Base-by-base conservation (phyloP, 2,113 vertebrate genomes). In the Indicator indicator region DNA sequence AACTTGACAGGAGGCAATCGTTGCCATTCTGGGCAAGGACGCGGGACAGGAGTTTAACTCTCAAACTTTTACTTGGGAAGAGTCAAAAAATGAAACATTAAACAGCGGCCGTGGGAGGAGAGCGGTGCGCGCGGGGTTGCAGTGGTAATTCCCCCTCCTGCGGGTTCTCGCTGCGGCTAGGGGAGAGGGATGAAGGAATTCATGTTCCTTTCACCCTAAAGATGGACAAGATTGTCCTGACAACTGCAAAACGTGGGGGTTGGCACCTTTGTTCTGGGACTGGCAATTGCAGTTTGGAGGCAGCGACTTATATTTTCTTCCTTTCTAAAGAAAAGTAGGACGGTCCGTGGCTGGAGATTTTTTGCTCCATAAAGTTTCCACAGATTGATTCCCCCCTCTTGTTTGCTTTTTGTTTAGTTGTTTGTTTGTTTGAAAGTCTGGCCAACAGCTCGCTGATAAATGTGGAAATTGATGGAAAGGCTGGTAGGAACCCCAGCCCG, bases 221-320 rank as follows among this genome's bases (percentile, higher is more conserved):
- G 85, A 89, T 46, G 92, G 88, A 52, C 86, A 86, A 80, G 90
- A 74, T 91, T 56, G 83, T 96, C 90, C 93, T 83, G 88, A 86
- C 85, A 77, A 88, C 93, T 90, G 90, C 93, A 72, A 77, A 91
- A 88, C 72, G 50, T 14, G 30, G 65, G 88, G 85, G 55, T 68
- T 93, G 33, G 65, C 76, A 96, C 90, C 86, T 93, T 95, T 88
- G 79, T 94, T 91, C 76, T 64, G 73, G 73, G 75, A 27, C 64
- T 86, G 71, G 50, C 24, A 38, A 42, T 12, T 20, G 90, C 72
- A 38, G 9, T 95, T 89, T 74, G 85, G 88, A 83, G 36, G 79
- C 52, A 83, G 52, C 46, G 13, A 52, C 27, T 91, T n/a, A 2
- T 4, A 12, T 18, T 88, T 94, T 85, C 20, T 27, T 36, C 30